These are phyloP conservation scores for Margarornis squamiger DNA, from an alignment of 2,797 vertebrate genomes.

Conservation along the genomic window DNA sequence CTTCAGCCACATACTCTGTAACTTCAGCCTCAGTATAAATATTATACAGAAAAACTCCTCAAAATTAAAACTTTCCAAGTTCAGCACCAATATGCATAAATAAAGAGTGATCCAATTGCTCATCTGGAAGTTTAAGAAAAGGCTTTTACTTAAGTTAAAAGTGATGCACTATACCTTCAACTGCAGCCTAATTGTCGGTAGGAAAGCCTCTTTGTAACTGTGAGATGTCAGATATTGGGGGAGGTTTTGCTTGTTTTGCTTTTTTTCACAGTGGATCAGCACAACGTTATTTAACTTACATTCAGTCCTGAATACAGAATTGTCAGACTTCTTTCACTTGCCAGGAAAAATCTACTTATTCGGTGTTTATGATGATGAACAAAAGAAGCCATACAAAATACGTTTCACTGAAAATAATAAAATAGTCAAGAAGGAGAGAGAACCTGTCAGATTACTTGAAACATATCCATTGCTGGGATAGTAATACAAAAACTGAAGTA, in stretches of 20 bases:
- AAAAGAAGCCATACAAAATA: background rate
- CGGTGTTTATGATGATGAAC: background rate
- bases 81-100: background rate
- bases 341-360: background rate
- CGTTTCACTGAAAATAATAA: background rate
- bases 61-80: background rate
- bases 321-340: background rate
- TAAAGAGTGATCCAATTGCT: background rate
- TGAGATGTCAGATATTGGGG: background rate
- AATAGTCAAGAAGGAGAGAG: background rate
- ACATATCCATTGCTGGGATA: background rate
- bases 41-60: background rate
- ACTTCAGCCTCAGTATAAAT: background rate
- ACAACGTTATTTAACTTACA: background rate
- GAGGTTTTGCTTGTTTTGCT: background rate
- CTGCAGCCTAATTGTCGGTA: background rate
- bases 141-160: background rate
- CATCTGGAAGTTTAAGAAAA: background rate
- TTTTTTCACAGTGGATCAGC: background rate
- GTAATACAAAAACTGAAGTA: background rate
- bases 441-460: background rate
- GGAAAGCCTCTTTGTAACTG: background rate
- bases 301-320: background rate
- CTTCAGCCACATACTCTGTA: background rate
- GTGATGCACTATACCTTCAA: background rate